phyloP scores from a whole-genome alignment of 2,797 vertebrate species.

The Megalops cyprinoides region DNA sequence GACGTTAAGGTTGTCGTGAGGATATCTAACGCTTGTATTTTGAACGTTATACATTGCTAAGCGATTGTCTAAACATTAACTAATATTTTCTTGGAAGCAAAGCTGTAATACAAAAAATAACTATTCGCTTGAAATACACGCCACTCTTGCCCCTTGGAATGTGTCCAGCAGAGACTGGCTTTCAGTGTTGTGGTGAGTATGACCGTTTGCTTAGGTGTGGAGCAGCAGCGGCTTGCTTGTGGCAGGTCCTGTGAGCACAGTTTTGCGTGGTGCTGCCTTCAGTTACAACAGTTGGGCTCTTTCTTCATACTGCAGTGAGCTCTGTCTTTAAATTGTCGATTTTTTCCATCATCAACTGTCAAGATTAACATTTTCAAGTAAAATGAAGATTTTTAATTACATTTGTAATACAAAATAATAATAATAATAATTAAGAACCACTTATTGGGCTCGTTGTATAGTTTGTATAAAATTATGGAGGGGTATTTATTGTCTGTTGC shows the following conservation, averaged over 20 bases:
- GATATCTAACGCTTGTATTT: not conserved
- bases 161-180: not conserved
- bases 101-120: not conserved
- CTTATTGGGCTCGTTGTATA: too few relatives aligned
- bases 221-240: too few relatives aligned
- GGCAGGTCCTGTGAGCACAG: too few relatives aligned
- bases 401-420: too few relatives aligned
- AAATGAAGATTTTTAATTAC: not conserved
- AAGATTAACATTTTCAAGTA: not conserved
- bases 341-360: too few relatives aligned
- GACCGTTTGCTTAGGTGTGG: not conserved
- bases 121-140: not conserved
- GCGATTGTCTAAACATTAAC: not conserved
- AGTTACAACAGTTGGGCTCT: too few relatives aligned
- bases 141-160: not conserved
- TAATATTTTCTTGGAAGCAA: not conserved
- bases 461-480: too few relatives aligned
- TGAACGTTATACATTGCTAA: not conserved
- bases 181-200: not conserved
- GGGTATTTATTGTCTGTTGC: too few relatives aligned
- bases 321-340: too few relatives aligned
- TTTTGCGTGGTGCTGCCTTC: too few relatives aligned
- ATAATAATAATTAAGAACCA: too few relatives aligned
- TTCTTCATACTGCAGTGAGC: too few relatives aligned
- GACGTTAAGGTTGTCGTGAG: not conserved